Evolutionary conservation across 35 echinoderm and acorn worm species (phyloP), one percentile per base, ranked within the genome.

Genomic region (Holothuria glaberrima): DNA sequence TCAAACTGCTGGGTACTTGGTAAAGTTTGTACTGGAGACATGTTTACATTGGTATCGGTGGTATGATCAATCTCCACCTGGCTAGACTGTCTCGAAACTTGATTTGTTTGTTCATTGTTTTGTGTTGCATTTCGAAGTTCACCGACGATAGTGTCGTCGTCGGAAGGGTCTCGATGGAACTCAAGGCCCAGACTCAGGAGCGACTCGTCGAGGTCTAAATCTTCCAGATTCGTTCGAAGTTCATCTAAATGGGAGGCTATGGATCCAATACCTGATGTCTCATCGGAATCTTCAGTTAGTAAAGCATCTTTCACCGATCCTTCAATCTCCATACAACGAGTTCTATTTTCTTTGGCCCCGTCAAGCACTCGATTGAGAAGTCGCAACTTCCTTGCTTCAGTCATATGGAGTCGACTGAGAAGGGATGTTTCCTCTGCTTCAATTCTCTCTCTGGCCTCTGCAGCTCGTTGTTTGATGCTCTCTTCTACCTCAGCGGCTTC

Each of bases 311-410:
- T 84, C 25, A 84, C 57, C 20, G 80, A 61, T 24, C 18, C 13
- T 84, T 84, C 54, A 63, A 84, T 84, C 57, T 84, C 80, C 31
- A 62, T 84, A 56, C 58, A 62, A 17, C 56, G 80, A 20, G 80
- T 30, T 20, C 31, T 84, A 9, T 48, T 84, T 41, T 84, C 30
- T n/a, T 48, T 26, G 29, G 80, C 56, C 27, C 80, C 19, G 20
- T 84, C 80, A 4, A 84, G 46, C 52, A 61, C 80, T 12, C 80
- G 80, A 63, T 63, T 84, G 1, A 84, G 57, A 12, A 84, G 27
- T 36, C 80, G 80, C 14, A 38, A 19, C 58, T 84, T 84, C 31
- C 58, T 59, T 18, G 80, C 80, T 63, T 84, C 57, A 2, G 16
- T 84, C 80, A 84, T 84, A 13, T 33, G 52, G 22, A 84, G 57